Conservation (phyloP, 2,797 vertebrate species). For the Streptopelia turtur region DNA sequence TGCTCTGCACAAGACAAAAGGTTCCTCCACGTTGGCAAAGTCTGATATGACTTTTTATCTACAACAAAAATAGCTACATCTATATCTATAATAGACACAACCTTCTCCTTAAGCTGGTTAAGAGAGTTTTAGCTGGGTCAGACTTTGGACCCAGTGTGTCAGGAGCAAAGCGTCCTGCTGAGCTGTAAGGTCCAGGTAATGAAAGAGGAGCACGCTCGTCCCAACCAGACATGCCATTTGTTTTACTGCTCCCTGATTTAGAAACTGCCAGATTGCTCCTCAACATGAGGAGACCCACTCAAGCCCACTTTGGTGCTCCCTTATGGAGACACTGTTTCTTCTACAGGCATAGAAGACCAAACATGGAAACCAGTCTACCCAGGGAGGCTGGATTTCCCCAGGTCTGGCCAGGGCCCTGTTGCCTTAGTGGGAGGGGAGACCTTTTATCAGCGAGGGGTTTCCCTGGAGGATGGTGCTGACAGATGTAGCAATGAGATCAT, state of each 20-base stretch:
- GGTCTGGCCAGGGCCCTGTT: rapidly evolving
- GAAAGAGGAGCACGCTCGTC: rapidly evolving
- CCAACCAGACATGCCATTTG: not conserved
- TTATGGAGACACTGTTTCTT: not conserved
- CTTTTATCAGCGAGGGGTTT: conserved; percentile 29
- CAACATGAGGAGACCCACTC: not conserved
- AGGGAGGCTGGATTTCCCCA: not conserved
- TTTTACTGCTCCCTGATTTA: not conserved
- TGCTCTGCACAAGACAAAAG: not conserved
- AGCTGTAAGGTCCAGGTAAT: not conserved
- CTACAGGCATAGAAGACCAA: not conserved
- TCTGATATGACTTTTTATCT: not conserved
- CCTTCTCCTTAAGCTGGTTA: not conserved
- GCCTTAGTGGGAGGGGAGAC: not conserved
- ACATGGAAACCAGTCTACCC: not conserved
- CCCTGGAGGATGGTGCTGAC: not conserved
- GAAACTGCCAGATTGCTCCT: not conserved
- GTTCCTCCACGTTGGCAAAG: not conserved
- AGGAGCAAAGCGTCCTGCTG: not conserved
- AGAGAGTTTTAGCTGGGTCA: not conserved
- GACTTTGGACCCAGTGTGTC: not conserved
- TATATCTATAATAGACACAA: not conserved
- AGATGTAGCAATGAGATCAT: conserved; percentile 30
- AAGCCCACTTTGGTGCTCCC: rapidly evolving
- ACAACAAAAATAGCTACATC: not conserved